phyloP scores from a whole-genome alignment of 30 jellyfish, hydroid and myxozoan genomes.

The Aurelia coerulea region DNA sequence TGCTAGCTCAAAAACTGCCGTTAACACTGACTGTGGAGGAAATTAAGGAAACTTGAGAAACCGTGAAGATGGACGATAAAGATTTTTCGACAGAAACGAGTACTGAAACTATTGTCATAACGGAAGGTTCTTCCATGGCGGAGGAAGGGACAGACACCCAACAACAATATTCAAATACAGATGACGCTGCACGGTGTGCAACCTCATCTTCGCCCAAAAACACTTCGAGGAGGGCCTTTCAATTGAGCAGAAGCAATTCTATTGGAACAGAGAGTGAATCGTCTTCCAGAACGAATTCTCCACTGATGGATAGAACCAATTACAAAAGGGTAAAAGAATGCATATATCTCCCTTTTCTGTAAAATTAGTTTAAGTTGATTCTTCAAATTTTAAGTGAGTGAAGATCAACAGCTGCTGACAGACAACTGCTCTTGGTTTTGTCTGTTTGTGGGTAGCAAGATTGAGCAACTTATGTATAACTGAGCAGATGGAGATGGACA shows the following conservation, averaged over 20 bases:
- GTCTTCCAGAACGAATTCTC: slow-evolving; percentile 67
- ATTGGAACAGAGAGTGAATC: slow-evolving; percentile 68
- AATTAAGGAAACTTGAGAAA: too few species aligned
- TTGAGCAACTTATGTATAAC: too few species aligned
- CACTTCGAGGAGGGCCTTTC: slow-evolving; percentile 26
- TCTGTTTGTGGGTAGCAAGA: too few species aligned
- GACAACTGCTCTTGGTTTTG: too few species aligned
- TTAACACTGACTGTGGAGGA: too few species aligned
- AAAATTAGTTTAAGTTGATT: neutral
- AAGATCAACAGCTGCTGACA: neutral
- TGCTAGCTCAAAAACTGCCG: too few species aligned
- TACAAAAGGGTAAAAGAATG: slow-evolving; percentile 24
- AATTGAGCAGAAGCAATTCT: slow-evolving; percentile 50
- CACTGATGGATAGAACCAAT: slow-evolving; percentile 49
- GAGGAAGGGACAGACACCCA: too few species aligned
- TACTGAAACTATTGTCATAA: too few species aligned
- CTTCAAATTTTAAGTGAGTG: neutral
- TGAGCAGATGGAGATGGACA: too few species aligned
- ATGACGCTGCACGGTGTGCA: slow-evolving; percentile 10
- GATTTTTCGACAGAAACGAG: too few species aligned
- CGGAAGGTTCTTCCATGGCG: too few species aligned
- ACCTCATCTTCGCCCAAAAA: slow-evolving; percentile 27
- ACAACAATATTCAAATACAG: neutral
- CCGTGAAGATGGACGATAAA: too few species aligned
- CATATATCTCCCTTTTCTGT: neutral